phyloP scores from a whole-genome alignment of 2,888 invertebrate genomes.

The Tenodera sinensis region DNA sequence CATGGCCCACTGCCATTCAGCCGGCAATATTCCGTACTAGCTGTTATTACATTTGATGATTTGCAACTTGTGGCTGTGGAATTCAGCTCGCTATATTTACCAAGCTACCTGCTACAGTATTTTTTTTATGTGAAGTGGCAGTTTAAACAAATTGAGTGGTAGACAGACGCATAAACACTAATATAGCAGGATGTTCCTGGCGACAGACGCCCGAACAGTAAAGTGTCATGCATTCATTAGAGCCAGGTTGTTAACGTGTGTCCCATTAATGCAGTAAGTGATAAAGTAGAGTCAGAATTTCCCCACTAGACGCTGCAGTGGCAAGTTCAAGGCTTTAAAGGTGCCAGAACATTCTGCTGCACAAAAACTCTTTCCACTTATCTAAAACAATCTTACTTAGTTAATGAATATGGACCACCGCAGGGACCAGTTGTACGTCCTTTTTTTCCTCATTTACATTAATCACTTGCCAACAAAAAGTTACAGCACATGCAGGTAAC shows the following conservation, averaged over 20 bases:
- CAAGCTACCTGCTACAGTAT: not conserved
- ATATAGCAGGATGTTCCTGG: not conserved
- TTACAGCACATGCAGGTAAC: too few species aligned
- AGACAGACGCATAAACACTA: not conserved
- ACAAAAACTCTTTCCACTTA: too few species aligned
- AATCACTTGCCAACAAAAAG: too few species aligned
- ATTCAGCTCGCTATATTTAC: too few species aligned
- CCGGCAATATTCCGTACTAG: not conserved
- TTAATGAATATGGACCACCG: too few species aligned
- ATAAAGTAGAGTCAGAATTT: not conserved
- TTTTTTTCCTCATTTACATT: too few species aligned
- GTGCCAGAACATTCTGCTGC: too few species aligned
- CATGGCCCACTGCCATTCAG: not conserved
- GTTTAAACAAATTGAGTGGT: not conserved
- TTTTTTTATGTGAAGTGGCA: not conserved
- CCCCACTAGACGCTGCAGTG: too few species aligned
- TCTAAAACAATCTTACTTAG: too few species aligned
- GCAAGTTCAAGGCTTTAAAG: too few species aligned
- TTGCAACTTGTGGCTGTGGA: not conserved
- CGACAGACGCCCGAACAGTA: not conserved
- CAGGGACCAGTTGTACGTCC: too few species aligned
- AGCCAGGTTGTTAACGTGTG: not conserved
- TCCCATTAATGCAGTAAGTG: not conserved
- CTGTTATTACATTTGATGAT: not conserved
- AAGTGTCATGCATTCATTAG: not conserved